phyloP scores from a whole-genome alignment of 2,113 vertebrate species.

The Hiodon tergisus region DNA sequence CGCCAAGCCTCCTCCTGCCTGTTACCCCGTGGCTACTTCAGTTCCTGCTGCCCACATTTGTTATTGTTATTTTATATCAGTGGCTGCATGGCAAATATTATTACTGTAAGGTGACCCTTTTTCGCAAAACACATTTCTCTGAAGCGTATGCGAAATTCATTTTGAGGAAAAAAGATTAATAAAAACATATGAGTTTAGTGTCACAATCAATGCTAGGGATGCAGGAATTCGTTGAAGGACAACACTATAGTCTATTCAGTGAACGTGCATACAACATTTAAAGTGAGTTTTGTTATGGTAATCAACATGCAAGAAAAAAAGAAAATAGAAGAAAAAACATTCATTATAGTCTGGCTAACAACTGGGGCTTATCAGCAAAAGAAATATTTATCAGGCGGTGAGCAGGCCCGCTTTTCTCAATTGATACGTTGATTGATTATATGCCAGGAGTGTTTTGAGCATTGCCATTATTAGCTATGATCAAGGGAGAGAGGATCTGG shows the following conservation, averaged over 20 bases:
- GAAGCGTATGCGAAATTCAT: neutral
- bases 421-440: no score
- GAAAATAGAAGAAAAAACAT: neutral
- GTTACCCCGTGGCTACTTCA: neutral
- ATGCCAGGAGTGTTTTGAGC: no score
- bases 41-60: neutral
- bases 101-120: neutral
- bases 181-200: neutral
- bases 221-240: neutral
- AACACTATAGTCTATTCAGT: no score
- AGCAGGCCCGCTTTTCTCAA: no score
- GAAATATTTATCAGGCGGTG: no score
- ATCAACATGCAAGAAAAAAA: neutral
- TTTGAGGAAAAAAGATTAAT: neutral
- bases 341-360: no score
- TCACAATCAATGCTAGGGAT: neutral
- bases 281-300: neutral
- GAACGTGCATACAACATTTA: no score
- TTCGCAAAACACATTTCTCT: neutral
- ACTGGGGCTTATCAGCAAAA: no score
- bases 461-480: no score
- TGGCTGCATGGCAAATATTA: neutral
- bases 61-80: neutral
- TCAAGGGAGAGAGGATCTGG: no score
- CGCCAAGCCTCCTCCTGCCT: neutral